These are phyloP conservation scores for Gadus chalcogrammus DNA, from an alignment of 2,113 vertebrate species.

Conservation along the genomic window DNA sequence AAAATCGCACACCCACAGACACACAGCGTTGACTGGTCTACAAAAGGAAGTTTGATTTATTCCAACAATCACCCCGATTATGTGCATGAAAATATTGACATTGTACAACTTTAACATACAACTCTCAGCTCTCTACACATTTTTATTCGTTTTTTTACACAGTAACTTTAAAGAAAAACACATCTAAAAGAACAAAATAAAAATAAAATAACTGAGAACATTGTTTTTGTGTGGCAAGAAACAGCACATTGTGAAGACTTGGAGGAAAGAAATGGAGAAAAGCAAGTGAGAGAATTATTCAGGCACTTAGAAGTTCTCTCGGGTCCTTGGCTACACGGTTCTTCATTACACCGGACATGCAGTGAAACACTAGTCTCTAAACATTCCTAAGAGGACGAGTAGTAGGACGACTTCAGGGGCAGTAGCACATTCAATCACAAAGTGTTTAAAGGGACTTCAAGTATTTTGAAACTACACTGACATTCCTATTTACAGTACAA, in stretches of 20 bases:
- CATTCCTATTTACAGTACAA: conserved; percentile 56
- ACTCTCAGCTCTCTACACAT: conserved; percentile 32
- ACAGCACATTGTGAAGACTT: conserved; percentile 26
- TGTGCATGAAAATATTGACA: conserved; percentile 42
- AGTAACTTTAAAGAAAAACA: neutral
- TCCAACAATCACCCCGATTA: neutral
- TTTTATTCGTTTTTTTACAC: neutral
- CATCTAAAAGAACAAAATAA: neutral
- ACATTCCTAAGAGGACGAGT: conserved; percentile 44
- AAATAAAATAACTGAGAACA: conserved; percentile 8
- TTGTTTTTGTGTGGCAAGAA: conserved; percentile 22
- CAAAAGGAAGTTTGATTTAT: neutral
- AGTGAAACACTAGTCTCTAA: conserved; percentile 36
- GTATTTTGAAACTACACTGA: conserved; percentile 57
- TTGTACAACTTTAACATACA: conserved; percentile 31
- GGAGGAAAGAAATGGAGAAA: conserved; percentile 1
- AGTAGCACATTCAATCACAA: conserved; percentile 59
- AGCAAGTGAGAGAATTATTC: conserved; percentile 57
- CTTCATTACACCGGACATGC: conserved; percentile 61
- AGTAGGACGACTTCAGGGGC: conserved; percentile 20
- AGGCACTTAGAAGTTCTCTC: conserved; percentile 78
- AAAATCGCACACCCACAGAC: too few species aligned
- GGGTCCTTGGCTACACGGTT: conserved; percentile 75
- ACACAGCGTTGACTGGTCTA: neutral
- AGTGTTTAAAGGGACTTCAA: conserved; percentile 73